Conservation (phyloP, 2,797 vertebrate genomes). For the Taenioides sp. region DNA sequence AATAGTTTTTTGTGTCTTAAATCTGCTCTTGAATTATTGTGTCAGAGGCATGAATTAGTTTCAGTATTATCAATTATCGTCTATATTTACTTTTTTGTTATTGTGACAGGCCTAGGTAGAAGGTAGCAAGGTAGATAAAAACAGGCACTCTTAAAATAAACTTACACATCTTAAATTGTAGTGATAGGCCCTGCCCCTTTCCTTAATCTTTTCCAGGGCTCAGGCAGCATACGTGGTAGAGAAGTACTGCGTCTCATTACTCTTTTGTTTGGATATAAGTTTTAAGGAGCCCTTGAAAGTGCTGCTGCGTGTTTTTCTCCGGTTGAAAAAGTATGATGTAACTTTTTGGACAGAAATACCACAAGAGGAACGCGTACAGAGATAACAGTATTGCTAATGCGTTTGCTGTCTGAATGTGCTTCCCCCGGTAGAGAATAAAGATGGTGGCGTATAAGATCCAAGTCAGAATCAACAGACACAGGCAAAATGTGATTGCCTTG, state of each 20-base stretch:
- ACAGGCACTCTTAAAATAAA: no score
- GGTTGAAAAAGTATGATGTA: conserved; percentile 81
- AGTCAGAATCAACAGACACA: conserved; percentile 78
- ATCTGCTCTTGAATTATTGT: no score
- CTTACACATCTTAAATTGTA: not conserved
- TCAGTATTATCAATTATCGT: no score
- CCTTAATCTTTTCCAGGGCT: not conserved
- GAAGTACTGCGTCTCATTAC: conserved; percentile 23
- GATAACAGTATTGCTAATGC: conserved; percentile 61
- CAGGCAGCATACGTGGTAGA: not conserved
- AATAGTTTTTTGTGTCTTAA: no score
- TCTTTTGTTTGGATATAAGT: conserved; percentile 78
- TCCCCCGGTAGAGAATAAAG: conserved; percentile 54
- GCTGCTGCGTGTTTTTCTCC: conserved; percentile 78
- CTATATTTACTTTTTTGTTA: no score
- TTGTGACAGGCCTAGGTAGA: no score
- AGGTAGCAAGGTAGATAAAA: no score
- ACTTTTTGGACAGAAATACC: conserved; percentile 83
- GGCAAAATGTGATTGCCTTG: conserved; percentile 85
- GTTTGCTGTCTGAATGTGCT: conserved; percentile 51
- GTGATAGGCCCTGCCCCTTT: not conserved
- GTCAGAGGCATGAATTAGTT: no score
- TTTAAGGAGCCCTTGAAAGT: conserved; percentile 85
- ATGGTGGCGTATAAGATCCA: conserved; percentile 74
- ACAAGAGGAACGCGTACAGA: conserved; percentile 75